These are phyloP conservation scores for Cantharis rustica DNA, from an alignment of 2,888 invertebrate genomes.

Conservation along the genomic window DNA sequence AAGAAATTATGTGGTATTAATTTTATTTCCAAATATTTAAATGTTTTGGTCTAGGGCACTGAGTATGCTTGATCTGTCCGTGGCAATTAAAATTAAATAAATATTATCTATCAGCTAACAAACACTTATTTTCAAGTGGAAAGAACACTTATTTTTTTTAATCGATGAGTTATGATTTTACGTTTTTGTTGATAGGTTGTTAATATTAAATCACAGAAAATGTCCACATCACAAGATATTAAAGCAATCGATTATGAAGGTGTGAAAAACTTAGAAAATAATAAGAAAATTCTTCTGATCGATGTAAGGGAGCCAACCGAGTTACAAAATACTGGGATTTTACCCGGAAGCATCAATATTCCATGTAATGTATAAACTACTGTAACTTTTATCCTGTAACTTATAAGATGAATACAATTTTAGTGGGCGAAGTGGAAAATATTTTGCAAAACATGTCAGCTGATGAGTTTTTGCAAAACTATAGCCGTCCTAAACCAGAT, in stretches of 20 bases:
- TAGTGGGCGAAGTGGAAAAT: slow-evolving; percentile 61
- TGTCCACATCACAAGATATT: not conserved
- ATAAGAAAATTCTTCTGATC: slow-evolving; percentile 63
- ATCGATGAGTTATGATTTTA: not conserved
- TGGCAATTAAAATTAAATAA: too few species aligned
- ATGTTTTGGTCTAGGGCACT: too few species aligned
- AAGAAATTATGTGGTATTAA: too few species aligned
- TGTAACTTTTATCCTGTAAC: not conserved
- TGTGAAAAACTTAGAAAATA: slow-evolving; percentile 56
- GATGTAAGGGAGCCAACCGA: slow-evolving; percentile 80
- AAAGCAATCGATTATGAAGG: slow-evolving; percentile 51
- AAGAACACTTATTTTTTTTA: not conserved
- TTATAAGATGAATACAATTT: slow-evolving; percentile 35
- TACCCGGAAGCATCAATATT: slow-evolving; percentile 77
- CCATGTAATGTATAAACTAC: slow-evolving; percentile 61
- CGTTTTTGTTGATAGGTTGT: not conserved
- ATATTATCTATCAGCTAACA: too few species aligned
- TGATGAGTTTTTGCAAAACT: slow-evolving; percentile 63
- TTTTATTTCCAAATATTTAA: too few species aligned
- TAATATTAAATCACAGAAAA: not conserved
- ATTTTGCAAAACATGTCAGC: slow-evolving; percentile 56
- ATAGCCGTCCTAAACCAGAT: slow-evolving; percentile 63
- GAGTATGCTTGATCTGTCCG: too few species aligned
- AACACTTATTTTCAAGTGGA: too few species aligned
- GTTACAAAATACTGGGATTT: slow-evolving; percentile 69